A percentile compares a stretch with the other conserved stretches of the same genome.
Conservation (phyloP, 2,113 vertebrate species). For the Dasyornis broadbenti region DNA sequence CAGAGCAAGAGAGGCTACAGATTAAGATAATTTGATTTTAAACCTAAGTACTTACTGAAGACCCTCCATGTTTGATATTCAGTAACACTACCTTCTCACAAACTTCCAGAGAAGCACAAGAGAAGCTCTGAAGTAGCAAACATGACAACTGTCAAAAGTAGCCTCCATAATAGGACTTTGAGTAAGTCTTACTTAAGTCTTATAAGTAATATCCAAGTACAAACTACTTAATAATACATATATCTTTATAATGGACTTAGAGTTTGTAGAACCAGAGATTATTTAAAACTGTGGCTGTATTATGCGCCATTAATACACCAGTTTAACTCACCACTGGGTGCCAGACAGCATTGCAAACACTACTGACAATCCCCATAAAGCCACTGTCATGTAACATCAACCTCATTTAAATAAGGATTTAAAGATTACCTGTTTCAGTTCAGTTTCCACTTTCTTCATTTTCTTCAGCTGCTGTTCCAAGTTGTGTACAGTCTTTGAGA, state of each 20-base stretch:
- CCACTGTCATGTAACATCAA: background rate
- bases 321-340: background rate
- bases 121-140: background rate
- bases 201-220: background rate
- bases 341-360: background rate
- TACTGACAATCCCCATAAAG: background rate
- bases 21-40: background rate
- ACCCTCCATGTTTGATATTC: background rate
- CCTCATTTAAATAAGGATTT: background rate
- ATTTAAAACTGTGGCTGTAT: background rate
- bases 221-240: accelerated
- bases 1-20: background rate
- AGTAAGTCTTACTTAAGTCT: background rate
- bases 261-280: background rate
- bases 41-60: background rate
- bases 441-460: slow-evolving; percentile 74
- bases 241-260: background rate
- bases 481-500: slow-evolving; percentile 40
- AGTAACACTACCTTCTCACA: background rate
- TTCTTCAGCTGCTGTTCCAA: slow-evolving; percentile 85
- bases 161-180: background rate
- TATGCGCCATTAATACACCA: background rate
- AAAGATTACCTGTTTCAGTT: slow-evolving; percentile 77
- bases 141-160: background rate
- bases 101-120: background rate